These are phyloP conservation scores for Macroteleia sp. DNA, from an alignment of 2,888 invertebrate species.

Conservation along the genomic window DNA sequence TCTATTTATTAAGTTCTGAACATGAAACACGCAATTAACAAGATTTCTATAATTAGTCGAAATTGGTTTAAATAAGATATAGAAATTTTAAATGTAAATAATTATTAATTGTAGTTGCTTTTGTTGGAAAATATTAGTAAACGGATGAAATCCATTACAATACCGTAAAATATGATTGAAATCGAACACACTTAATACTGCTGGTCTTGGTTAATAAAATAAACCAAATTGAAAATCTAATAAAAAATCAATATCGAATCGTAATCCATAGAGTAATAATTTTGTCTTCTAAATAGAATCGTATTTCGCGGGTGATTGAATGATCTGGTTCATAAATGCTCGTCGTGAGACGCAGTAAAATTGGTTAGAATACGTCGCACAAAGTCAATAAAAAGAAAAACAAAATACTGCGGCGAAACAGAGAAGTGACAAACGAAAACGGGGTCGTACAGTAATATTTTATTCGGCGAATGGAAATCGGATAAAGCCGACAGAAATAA, in stretches of 20 bases:
- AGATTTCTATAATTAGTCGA: too few relatives aligned
- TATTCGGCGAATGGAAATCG: slow-evolving; percentile 67
- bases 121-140: too few relatives aligned
- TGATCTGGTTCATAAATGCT: slow-evolving; percentile 35
- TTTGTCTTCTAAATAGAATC: slow-evolving; percentile 6
- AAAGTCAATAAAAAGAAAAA: slow-evolving; percentile 48
- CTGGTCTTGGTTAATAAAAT: too few relatives aligned
- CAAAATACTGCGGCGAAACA: slow-evolving; percentile 25
- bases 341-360: slow-evolving; percentile 32
- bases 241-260: slow-evolving; percentile 4
- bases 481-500: slow-evolving; percentile 67
- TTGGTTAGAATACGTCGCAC: slow-evolving; percentile 48
- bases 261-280: not conserved
- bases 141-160: too few relatives aligned
- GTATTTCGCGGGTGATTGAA: slow-evolving; percentile 40
- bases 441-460: slow-evolving; percentile 62
- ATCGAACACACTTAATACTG: too few relatives aligned
- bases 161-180: too few relatives aligned
- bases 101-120: too few relatives aligned
- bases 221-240: not conserved
- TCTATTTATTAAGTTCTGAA: too few relatives aligned
- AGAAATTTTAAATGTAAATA: too few relatives aligned
- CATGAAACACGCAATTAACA: too few relatives aligned
- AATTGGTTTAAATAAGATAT: too few relatives aligned
- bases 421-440: slow-evolving; percentile 59